Percentiles rank a stretch among this genome's conserved stretches.
Evolutionary conservation across 2,888 invertebrate genomes (phyloP).

Genomic region (Diplolepis rosae): DNA sequence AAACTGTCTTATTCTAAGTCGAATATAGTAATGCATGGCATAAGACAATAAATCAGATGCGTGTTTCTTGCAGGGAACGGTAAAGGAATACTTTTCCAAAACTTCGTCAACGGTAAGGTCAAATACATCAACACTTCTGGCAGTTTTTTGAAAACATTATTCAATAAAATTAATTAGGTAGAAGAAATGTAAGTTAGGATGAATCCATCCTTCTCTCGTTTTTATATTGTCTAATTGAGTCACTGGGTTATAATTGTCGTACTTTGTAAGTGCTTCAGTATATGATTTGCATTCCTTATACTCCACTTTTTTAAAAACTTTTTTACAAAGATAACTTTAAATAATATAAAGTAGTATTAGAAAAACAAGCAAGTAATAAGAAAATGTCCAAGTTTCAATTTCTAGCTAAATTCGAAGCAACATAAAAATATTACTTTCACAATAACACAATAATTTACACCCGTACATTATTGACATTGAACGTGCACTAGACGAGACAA

Average conservation of each 20-base stretch:
- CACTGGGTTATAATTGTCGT: background rate
- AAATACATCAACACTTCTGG: background rate
- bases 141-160: background rate
- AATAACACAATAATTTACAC: too few species aligned
- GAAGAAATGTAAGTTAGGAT: background rate
- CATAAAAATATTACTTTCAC: too few species aligned
- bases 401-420: too few species aligned
- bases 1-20: constrained; percentile 42
- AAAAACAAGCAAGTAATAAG: background rate
- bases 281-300: constrained; percentile 10
- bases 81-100: background rate
- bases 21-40: constrained; percentile 38
- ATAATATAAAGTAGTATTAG: constrained; percentile 2
- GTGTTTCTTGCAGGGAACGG: too few species aligned
- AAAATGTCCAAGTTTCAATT: background rate
- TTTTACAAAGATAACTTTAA: constrained; percentile 39
- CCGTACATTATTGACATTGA: too few species aligned
- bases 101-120: background rate
- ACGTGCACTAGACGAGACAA: too few species aligned
- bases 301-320: constrained; percentile 17
- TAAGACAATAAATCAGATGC: constrained; percentile 38
- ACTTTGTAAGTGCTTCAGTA: background rate
- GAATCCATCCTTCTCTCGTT: background rate
- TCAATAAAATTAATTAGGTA: background rate
- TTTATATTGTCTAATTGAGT: constrained; percentile 32